Conservation (phyloP, 2,888 invertebrate genomes). For the Rhagophthalmus giganteus region DNA sequence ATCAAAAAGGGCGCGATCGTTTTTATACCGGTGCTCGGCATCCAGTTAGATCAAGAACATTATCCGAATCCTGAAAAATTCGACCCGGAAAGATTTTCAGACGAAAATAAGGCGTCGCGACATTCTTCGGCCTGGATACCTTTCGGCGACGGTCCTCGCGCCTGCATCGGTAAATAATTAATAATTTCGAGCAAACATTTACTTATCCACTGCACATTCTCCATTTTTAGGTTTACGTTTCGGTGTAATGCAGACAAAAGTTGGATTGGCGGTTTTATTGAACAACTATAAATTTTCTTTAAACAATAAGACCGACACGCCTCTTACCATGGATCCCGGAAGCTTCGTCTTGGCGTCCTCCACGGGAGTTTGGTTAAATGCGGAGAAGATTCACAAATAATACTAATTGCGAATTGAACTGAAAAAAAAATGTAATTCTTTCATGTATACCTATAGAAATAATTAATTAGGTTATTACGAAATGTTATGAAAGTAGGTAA, state of each 20-base stretch:
- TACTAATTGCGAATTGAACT: no score
- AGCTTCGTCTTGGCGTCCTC: constrained; percentile 22
- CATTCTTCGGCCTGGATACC: constrained; percentile 58
- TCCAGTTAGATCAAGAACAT: constrained; percentile 50
- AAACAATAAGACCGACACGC: constrained; percentile 35
- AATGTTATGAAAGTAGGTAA: no score
- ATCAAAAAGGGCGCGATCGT: constrained; percentile 41
- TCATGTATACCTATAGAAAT: no score
- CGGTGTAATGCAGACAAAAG: constrained; percentile 40
- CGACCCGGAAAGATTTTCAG: constrained; percentile 20
- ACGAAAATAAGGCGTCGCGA: constrained; percentile 8
- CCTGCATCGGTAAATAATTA: constrained; percentile 60
- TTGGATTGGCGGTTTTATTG: constrained; percentile 37
- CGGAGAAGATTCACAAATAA: constrained; percentile 5
- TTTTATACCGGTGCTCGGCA: constrained; percentile 33
- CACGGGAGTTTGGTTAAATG: constrained; percentile 18
- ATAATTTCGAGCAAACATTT: not conserved
- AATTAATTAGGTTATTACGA: no score
- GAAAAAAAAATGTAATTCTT: no score
- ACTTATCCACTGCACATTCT: no score
- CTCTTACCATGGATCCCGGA: constrained; percentile 29
- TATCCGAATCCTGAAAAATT: constrained; percentile 25
- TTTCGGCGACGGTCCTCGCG: constrained; percentile 62
- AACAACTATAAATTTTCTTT: constrained; percentile 35
- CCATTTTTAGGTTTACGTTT: constrained; percentile 38